Evolutionary conservation across 2,113 vertebrate species (phyloP).

Genomic region (Brachionichthys hirsutus): DNA sequence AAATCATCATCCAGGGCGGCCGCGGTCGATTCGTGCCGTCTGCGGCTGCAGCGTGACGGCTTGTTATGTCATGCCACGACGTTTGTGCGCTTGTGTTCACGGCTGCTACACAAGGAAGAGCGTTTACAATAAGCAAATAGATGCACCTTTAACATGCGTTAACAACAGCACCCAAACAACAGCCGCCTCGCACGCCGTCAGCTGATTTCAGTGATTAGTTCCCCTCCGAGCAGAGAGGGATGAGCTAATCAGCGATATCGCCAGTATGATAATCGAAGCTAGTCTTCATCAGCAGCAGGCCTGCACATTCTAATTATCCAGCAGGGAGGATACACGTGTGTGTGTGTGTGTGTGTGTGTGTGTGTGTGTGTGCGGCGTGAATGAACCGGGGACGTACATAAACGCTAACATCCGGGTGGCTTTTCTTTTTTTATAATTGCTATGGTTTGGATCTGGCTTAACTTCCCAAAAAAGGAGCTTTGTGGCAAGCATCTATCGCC

Average conservation of each 20-base stretch:
- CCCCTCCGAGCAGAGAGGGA: too few relatives aligned
- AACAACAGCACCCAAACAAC: not conserved
- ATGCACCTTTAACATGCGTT: not conserved
- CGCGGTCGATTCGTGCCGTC: constrained; percentile 56
- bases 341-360: too few relatives aligned
- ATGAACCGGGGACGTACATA: too few relatives aligned
- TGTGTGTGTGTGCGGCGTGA: too few relatives aligned
- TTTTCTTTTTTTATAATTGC: not conserved
- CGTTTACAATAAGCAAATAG: not conserved
- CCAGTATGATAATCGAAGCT: too few relatives aligned
- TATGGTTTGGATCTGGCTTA: constrained; percentile 26
- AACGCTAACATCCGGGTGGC: too few relatives aligned
- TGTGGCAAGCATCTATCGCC: constrained; percentile 21
- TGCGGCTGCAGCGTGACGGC: constrained; percentile 46
- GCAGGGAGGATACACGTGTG: too few relatives aligned
- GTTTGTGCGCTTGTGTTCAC: constrained; percentile 26
- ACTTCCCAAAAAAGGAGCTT: constrained; percentile 28
- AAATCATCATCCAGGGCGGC: constrained; percentile 69
- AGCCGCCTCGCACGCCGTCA: too few relatives aligned
- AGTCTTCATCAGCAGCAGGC: too few relatives aligned
- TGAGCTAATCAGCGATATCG: too few relatives aligned
- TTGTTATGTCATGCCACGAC: constrained; percentile 45
- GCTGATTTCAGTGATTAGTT: too few relatives aligned
- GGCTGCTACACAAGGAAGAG: constrained; percentile 3
- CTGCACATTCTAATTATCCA: too few relatives aligned